These are phyloP conservation scores for Mystacornis crossleyi DNA, from an alignment of 2,113 vertebrate genomes.

Conservation along the genomic window DNA sequence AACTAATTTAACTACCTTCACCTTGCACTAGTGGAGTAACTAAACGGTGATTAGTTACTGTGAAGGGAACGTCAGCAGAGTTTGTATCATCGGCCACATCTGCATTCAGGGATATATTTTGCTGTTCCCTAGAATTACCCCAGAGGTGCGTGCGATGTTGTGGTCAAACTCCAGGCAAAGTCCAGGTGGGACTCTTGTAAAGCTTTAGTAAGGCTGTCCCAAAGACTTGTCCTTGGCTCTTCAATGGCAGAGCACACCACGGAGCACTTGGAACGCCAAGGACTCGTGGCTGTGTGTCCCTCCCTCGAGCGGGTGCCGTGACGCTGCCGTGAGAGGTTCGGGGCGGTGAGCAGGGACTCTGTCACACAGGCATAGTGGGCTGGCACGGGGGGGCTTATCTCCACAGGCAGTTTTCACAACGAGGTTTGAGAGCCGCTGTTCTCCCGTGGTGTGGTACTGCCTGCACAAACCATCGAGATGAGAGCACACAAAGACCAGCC, in stretches of 20 bases:
- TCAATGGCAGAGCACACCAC: rapidly evolving
- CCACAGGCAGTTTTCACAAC: rapidly evolving
- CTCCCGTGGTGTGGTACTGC: rapidly evolving
- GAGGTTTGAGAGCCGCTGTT: not conserved
- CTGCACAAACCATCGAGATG: rapidly evolving
- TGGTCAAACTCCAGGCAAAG: too few species aligned
- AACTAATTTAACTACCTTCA: not conserved
- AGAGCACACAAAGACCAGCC: not conserved
- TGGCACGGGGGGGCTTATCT: not conserved
- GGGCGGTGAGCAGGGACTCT: rapidly evolving
- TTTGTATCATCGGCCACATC: rapidly evolving
- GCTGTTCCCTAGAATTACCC: not conserved
- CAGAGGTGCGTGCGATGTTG: rapidly evolving
- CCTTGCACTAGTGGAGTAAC: not conserved
- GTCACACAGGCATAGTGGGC: rapidly evolving
- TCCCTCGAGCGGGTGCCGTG: rapidly evolving
- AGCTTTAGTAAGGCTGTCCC: not conserved
- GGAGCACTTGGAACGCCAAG: rapidly evolving
- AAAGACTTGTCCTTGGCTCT: rapidly evolving
- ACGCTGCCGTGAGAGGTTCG: not conserved
- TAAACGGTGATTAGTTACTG: too few species aligned
- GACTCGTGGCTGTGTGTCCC: rapidly evolving
- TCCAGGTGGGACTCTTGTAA: not conserved
- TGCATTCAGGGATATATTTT: rapidly evolving
- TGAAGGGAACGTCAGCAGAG: not conserved